A percentile compares a stretch with the other conserved stretches of the same genome.
Evolutionary conservation across 2,888 invertebrate genomes (phyloP).

Genomic region (Phymatocera aterrima): DNA sequence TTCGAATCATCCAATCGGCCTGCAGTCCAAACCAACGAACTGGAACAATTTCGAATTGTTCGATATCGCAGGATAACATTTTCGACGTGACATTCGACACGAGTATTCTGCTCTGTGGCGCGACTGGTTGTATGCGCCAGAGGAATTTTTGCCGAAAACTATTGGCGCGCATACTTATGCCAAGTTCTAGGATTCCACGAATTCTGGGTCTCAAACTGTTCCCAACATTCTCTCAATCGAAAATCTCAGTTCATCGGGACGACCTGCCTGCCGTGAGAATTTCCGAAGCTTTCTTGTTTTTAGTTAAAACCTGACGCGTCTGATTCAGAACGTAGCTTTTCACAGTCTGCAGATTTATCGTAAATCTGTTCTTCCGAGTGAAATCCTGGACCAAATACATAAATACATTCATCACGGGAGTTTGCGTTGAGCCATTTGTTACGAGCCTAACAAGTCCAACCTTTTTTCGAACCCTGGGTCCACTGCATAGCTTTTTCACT

Average conservation of each 20-base stretch:
- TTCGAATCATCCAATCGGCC: not conserved
- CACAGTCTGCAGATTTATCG: not conserved
- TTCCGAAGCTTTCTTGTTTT: no score
- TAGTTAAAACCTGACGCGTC: not conserved
- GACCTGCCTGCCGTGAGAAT: no score
- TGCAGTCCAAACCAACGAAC: not conserved
- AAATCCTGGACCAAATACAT: not conserved
- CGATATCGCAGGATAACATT: not conserved
- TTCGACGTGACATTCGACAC: not conserved
- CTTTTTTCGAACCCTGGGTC: conserved; percentile 11
- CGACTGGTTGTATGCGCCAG: not conserved
- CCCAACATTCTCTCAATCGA: not conserved
- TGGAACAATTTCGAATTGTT: not conserved
- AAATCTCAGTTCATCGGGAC: not conserved
- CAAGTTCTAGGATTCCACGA: not conserved
- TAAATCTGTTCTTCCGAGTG: not conserved
- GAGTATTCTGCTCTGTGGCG: not conserved
- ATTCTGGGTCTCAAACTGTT: not conserved
- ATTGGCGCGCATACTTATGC: not conserved
- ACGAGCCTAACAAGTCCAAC: conserved; percentile 4
- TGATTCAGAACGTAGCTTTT: not conserved
- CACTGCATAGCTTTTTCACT: conserved; percentile 7
- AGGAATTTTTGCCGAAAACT: not conserved
- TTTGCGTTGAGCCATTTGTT: conserved; percentile 2
- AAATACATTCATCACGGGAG: not conserved